Conservation (phyloP, 2,113 vertebrate genomes). For the Clarias macrocephalus region DNA sequence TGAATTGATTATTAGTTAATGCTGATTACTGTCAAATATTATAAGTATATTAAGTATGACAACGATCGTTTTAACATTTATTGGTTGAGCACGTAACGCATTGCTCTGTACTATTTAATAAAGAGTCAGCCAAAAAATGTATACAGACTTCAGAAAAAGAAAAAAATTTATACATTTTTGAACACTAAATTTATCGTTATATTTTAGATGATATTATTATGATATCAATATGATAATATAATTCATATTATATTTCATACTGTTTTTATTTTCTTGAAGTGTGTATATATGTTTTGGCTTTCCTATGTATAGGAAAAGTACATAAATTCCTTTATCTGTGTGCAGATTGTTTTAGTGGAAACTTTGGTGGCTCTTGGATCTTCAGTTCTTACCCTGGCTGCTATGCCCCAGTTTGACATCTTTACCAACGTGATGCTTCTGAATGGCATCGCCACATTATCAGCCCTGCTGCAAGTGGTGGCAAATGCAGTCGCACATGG, state of each 20-base stretch:
- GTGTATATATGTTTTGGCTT: too few relatives aligned
- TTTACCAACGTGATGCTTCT: slow-evolving; percentile 60
- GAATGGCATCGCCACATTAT: slow-evolving; percentile 49
- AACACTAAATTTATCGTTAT: too few relatives aligned
- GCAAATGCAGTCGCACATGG: slow-evolving; percentile 33
- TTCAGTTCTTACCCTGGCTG: slow-evolving; percentile 51
- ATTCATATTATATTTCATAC: too few relatives aligned
- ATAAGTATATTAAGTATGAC: background rate
- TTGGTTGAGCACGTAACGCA: background rate
- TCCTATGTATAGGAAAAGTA: background rate
- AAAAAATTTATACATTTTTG: too few relatives aligned
- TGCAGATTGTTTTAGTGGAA: slow-evolving; percentile 49
- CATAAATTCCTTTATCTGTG: background rate
- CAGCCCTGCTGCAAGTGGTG: slow-evolving; percentile 49
- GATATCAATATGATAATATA: too few relatives aligned
- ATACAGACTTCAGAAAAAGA: too few relatives aligned
- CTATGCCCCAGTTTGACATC: slow-evolving; percentile 61
- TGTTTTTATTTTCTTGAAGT: too few relatives aligned
- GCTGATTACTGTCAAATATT: background rate
- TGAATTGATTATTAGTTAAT: background rate
- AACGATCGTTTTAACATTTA: background rate
- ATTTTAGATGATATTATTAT: too few relatives aligned
- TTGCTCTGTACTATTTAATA: too few relatives aligned
- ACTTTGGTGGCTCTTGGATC: slow-evolving; percentile 51
- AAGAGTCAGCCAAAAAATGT: too few relatives aligned